Percentiles rank a stretch among this genome's conserved stretches.
phyloP scores from a whole-genome alignment of 2,888 invertebrate genomes.

The Cephonodes hylas region DNA sequence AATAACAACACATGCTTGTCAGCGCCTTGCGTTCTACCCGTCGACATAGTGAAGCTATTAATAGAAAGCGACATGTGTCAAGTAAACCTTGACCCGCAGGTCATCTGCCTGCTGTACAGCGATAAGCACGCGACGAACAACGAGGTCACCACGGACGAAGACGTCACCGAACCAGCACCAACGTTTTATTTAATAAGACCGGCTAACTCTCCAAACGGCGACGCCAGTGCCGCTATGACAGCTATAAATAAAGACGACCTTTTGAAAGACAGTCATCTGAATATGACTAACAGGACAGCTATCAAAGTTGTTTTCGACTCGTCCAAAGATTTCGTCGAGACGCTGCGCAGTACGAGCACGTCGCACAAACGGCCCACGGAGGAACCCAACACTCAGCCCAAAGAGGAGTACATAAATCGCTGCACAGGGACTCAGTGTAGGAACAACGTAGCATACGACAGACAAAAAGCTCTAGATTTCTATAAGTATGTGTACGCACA shows the following conservation, averaged over 20 bases:
- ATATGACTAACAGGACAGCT: constrained; percentile 68
- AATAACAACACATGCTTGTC: constrained; percentile 74
- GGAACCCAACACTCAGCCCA: constrained; percentile 40
- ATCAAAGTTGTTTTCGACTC: constrained; percentile 73
- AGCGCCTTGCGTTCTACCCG: constrained; percentile 69
- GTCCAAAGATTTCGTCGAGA: constrained; percentile 70
- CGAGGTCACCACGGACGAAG: constrained; percentile 56
- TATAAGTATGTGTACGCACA: constrained; percentile 77
- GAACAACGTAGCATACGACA: constrained; percentile 62
- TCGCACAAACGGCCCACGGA: constrained; percentile 44
- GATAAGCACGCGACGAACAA: constrained; percentile 57
- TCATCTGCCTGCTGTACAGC: constrained; percentile 70
- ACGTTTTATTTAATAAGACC: constrained; percentile 73
- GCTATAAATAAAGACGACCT: constrained; percentile 66
- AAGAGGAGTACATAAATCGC: constrained; percentile 53
- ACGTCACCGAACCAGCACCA: constrained; percentile 67
- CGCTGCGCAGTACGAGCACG: constrained; percentile 59
- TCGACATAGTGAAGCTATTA: constrained; percentile 64
- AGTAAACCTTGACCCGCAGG: constrained; percentile 61
- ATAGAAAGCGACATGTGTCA: constrained; percentile 70
- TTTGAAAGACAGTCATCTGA: constrained; percentile 57
- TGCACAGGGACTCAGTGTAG: constrained; percentile 62
- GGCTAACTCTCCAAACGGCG: constrained; percentile 57
- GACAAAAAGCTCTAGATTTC: constrained; percentile 72
- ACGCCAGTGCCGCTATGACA: constrained; percentile 62